These are phyloP conservation scores for Gephyroberyx darwinii DNA, from an alignment of 2,797 vertebrate species.

Conservation along the genomic window DNA sequence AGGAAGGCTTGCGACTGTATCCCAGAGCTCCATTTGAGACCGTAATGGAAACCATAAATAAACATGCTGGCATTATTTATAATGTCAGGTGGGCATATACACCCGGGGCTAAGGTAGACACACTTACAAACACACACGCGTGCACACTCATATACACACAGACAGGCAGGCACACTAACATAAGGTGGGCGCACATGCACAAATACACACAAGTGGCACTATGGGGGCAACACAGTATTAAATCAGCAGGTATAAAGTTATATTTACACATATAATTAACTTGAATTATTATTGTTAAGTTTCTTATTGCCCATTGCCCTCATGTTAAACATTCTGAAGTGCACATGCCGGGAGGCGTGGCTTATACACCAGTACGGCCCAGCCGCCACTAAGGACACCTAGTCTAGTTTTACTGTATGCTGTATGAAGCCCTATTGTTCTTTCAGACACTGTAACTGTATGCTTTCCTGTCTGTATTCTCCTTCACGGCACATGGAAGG, in stretches of 20 bases:
- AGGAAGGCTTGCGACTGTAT: slow-evolving; percentile 33
- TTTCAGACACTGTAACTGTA: slow-evolving; percentile 14
- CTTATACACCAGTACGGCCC: too few relatives aligned
- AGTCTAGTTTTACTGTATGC: neutral
- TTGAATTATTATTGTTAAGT: neutral
- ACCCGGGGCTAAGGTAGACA: neutral
- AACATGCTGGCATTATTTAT: slow-evolving; percentile 46
- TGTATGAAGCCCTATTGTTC: slow-evolving; percentile 35
- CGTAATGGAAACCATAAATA: slow-evolving; percentile 67
- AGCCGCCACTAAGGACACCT: too few relatives aligned
- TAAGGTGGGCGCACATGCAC: neutral
- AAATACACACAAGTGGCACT: neutral
- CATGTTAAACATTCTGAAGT: too few relatives aligned
- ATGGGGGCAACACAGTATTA: neutral
- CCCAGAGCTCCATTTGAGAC: slow-evolving; percentile 45
- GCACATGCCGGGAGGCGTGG: too few relatives aligned
- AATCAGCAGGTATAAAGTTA: neutral
- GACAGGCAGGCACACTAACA: neutral
- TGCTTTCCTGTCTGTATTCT: slow-evolving; percentile 30
- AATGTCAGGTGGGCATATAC: slow-evolving; percentile 38
- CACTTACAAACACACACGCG: neutral
- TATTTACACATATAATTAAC: slow-evolving; percentile 15
- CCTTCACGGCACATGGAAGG: slow-evolving; percentile 50
- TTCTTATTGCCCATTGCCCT: too few relatives aligned
- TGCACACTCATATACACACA: neutral